Conservation (phyloP, 2,797 vertebrate genomes). For the Nyctibius grandis region DNA sequence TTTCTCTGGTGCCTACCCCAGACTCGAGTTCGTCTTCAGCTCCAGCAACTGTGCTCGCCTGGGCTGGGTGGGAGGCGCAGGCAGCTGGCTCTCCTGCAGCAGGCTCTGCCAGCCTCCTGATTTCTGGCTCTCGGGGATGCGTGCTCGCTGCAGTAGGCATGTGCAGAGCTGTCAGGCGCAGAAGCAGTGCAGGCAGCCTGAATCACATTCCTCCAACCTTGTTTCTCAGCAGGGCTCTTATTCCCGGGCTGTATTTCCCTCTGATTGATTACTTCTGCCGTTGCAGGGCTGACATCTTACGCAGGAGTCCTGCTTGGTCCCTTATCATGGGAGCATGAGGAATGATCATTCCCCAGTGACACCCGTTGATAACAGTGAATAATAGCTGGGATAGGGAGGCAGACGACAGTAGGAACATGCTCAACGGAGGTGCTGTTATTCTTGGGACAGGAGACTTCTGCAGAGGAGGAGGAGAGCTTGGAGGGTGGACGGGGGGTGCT, state of each 20-base stretch:
- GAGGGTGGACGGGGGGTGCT: neutral
- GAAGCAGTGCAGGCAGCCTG: neutral
- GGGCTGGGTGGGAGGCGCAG: neutral
- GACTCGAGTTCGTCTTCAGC: neutral
- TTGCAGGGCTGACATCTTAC: neutral
- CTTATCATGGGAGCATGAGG: conserved; percentile 3
- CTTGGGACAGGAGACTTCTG: conserved; percentile 17
- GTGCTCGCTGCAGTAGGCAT: neutral
- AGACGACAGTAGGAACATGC: neutral
- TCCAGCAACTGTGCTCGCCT: neutral
- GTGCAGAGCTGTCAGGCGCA: neutral
- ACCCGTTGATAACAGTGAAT: neutral
- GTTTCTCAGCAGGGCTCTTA: neutral
- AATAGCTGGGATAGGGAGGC: neutral
- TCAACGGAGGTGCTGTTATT: conserved; percentile 22
- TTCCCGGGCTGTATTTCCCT: neutral
- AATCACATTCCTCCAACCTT: neutral
- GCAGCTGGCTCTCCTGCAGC: neutral
- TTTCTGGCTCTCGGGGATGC: neutral
- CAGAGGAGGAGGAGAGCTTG: conserved; percentile 15
- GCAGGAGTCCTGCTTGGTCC: neutral
- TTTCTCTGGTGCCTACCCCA: neutral
- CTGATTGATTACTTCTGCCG: conserved; percentile 6
- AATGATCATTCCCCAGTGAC: conserved; percentile 8
- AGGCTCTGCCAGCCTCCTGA: neutral